phyloP scores from a whole-genome alignment of 2,888 invertebrate species.

The Pyrrhosoma nymphula region DNA sequence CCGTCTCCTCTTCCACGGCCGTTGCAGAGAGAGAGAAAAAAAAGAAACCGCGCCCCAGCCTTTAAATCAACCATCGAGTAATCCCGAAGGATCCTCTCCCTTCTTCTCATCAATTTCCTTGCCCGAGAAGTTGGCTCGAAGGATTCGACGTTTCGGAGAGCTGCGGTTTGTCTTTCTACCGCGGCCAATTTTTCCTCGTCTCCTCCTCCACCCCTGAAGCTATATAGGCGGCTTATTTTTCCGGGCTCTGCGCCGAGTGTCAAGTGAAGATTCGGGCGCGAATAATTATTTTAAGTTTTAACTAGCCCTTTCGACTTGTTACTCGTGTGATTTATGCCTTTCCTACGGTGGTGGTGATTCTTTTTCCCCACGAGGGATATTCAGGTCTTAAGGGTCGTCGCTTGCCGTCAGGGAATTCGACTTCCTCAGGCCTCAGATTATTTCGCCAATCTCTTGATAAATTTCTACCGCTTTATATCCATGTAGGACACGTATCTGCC shows the following conservation, averaged over 20 bases:
- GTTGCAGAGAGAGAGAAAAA: too few species aligned
- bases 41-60: neutral
- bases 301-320: neutral
- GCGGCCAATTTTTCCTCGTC: neutral
- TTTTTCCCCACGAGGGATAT: neutral
- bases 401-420: neutral
- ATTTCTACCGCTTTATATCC: neutral
- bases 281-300: conserved; percentile 36
- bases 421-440: neutral
- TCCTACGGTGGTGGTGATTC: neutral
- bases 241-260: neutral
- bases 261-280: conserved; percentile 25
- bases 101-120: conserved; percentile 10
- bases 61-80: conserved; percentile 38
- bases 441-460: neutral
- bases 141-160: neutral
- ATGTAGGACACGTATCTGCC: too few species aligned
- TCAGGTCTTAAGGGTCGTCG: neutral
- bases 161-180: neutral
- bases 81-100: conserved; percentile 30
- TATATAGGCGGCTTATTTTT: neutral
- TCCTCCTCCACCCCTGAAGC: neutral
- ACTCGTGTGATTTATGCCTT: neutral
- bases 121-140: neutral
- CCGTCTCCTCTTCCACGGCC: conserved; percentile 33